phyloP scores from a whole-genome alignment of 1,140 invertebrate genomes.

The Anoplolepis gracilipes region DNA sequence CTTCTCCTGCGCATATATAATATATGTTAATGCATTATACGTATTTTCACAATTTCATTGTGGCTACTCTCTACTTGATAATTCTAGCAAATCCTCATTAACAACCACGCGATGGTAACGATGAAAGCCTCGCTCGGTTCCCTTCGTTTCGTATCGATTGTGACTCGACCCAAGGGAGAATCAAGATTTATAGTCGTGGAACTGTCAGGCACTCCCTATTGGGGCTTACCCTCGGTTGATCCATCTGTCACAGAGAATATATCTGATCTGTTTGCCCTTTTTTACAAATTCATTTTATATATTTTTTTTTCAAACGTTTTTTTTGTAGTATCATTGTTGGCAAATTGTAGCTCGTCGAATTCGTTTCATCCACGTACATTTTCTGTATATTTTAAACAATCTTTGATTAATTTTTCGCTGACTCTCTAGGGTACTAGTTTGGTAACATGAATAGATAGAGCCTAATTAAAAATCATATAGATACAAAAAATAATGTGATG shows the following conservation, averaged over 20 bases:
- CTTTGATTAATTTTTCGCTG: constrained; percentile 27
- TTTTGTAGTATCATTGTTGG: not conserved
- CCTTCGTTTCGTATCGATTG: constrained; percentile 56
- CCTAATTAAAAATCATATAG: constrained; percentile 41
- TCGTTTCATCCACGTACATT: not conserved
- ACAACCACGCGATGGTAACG: constrained; percentile 43
- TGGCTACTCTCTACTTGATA: constrained; percentile 1
- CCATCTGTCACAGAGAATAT: constrained; percentile 60
- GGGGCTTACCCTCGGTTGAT: constrained; percentile 51
- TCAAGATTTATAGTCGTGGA: constrained; percentile 65
- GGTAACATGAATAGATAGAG: not conserved
- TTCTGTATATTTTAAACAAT: constrained; percentile 37
- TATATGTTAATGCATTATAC: not conserved
- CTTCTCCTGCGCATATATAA: no score
- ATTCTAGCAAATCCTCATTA: constrained; percentile 47
- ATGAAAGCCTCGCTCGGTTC: constrained; percentile 53
- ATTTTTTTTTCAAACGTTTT: constrained; percentile 11
- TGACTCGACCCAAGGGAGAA: constrained; percentile 57
- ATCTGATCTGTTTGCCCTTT: constrained; percentile 57
- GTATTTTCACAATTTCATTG: constrained; percentile 42
- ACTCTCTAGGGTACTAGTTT: constrained; percentile 10
- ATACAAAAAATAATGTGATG: not conserved
- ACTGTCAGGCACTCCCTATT: constrained; percentile 54
- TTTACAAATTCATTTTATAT: constrained; percentile 42
- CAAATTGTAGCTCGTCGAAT: constrained; percentile 13